Conservation (phyloP, 2,888 invertebrate species). For the Drosophila basisetae region DNA sequence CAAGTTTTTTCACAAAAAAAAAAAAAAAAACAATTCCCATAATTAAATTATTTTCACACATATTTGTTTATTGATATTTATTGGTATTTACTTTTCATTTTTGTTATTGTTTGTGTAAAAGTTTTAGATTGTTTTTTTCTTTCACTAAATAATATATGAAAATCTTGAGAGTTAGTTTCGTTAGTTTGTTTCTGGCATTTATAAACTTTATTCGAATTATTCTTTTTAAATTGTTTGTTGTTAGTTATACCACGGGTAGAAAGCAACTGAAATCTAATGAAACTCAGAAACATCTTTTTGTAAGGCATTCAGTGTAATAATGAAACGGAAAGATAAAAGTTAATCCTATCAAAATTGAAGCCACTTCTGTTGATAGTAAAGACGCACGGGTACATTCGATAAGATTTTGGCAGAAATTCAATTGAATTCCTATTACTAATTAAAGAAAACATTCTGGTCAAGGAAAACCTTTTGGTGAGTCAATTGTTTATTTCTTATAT, state of each 20-base stretch:
- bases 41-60: not conserved
- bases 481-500: not conserved
- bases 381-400: conserved; percentile 4
- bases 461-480: not conserved
- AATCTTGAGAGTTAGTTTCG: not conserved
- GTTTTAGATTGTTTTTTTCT: not conserved
- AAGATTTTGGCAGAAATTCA: conserved; percentile 19
- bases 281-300: not conserved
- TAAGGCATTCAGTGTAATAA: not conserved
- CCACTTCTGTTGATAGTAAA: conserved; percentile 12
- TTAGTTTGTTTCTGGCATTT: not conserved
- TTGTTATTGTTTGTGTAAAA: not conserved
- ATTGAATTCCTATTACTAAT: conserved; percentile 5
- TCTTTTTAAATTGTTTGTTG: not conserved
- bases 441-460: conserved; percentile 13
- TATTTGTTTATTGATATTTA: not conserved
- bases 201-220: not conserved
- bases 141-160: not conserved
- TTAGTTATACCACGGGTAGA: not conserved
- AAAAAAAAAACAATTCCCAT: not conserved
- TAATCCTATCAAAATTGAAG: conserved; percentile 12
- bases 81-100: conserved; percentile 19
- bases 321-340: conserved; percentile 7
- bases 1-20: not conserved
- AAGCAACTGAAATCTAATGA: conserved; percentile 12